These are phyloP conservation scores for Meleagris gallopavo DNA, from an alignment of 2,113 vertebrate species.

Conservation along the genomic window DNA sequence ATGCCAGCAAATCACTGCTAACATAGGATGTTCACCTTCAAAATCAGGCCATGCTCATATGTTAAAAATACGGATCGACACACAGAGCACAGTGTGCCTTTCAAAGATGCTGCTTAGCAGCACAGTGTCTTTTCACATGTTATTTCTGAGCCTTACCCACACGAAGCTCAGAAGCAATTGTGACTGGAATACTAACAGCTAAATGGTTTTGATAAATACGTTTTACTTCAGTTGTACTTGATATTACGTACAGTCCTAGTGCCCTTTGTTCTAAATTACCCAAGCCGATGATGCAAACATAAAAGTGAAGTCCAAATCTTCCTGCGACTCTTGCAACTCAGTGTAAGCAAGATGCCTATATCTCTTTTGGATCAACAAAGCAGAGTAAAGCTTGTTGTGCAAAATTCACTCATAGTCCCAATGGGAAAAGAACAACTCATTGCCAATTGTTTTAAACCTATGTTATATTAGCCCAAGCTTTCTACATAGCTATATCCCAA, in stretches of 20 bases:
- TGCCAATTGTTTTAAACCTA: background rate
- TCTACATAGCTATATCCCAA: background rate
- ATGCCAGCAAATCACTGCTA: background rate
- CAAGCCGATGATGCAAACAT: background rate
- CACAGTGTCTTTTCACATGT: fast-evolving
- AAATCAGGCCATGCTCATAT: background rate
- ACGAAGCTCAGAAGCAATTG: background rate
- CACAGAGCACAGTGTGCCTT: background rate
- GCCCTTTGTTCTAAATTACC: background rate
- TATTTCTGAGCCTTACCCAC: background rate
- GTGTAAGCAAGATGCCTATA: background rate
- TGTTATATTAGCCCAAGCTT: background rate
- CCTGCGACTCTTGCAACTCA: background rate
- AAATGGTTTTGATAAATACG: background rate
- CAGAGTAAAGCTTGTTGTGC: background rate
- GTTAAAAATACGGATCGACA: background rate
- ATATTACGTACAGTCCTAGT: background rate
- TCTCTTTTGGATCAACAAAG: background rate
- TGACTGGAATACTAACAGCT: background rate
- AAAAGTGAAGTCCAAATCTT: background rate
- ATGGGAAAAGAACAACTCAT: background rate
- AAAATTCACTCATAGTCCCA: background rate
- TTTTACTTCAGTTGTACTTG: background rate
- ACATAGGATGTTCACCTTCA: fast-evolving
- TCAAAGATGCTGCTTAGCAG: background rate